phyloP scores from a whole-genome alignment of 2,888 invertebrate species.

The Ornithoptera alexandrae region DNA sequence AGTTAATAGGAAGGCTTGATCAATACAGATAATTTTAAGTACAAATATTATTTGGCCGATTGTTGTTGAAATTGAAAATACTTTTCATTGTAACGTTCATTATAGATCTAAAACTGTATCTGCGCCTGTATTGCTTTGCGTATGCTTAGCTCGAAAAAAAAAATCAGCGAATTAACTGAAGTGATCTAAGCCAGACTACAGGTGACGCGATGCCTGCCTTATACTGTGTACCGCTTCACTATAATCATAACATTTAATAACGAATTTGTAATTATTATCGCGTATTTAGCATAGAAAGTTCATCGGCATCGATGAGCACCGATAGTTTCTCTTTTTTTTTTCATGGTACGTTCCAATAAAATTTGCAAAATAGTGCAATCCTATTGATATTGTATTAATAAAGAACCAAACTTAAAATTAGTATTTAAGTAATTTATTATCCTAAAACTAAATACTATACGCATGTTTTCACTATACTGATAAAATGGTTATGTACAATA shows the following conservation, averaged over 20 bases:
- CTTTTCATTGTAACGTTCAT: conserved; percentile 1
- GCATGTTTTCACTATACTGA: conserved; percentile 81
- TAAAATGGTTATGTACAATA: conserved; percentile 80
- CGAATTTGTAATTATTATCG: conserved; percentile 57
- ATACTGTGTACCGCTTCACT: conserved; percentile 70
- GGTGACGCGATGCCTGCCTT: conserved; percentile 68
- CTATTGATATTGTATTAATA: conserved; percentile 80
- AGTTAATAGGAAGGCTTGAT: conserved; percentile 32
- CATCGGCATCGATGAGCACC: conserved; percentile 76
- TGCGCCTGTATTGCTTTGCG: conserved; percentile 22
- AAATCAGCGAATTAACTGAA: conserved; percentile 33
- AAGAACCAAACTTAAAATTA: conserved; percentile 81
- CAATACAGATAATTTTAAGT: conserved; percentile 35
- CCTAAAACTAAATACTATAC: conserved; percentile 79
- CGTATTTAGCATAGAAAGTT: conserved; percentile 76
- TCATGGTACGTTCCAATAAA: conserved; percentile 71
- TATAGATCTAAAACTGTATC: conserved; percentile 15
- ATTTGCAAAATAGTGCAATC: conserved; percentile 77
- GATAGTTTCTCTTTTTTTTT: conserved; percentile 47
- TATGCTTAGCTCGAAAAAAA: conserved; percentile 13
- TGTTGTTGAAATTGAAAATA: conserved; percentile 8
- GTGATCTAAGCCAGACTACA: conserved; percentile 43
- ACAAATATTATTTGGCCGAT: conserved; percentile 9
- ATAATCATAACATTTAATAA: conserved; percentile 67
- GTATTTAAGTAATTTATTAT: conserved; percentile 81